phyloP scores from a whole-genome alignment of 2,113 vertebrate species.

The Sander lucioperca region DNA sequence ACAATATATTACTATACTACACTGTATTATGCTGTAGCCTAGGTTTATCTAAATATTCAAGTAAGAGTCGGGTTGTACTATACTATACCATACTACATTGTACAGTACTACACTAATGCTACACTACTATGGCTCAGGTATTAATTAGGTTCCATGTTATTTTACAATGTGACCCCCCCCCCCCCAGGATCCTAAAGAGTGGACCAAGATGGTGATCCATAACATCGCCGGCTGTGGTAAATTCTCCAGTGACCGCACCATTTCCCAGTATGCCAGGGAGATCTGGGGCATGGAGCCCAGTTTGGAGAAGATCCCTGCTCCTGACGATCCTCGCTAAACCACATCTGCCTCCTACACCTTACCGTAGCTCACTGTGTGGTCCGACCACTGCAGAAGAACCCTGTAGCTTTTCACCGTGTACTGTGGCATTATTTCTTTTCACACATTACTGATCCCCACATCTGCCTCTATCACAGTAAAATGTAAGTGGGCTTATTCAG shows the following conservation, averaged over 20 bases:
- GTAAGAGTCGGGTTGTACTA: too few relatives aligned
- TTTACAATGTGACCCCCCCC: not conserved
- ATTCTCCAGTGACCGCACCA: slow-evolving; percentile 95
- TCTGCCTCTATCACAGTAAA: not conserved
- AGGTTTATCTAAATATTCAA: not conserved
- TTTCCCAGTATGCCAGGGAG: slow-evolving; percentile 90
- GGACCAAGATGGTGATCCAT: slow-evolving; percentile 91
- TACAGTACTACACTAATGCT: not conserved
- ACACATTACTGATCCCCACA: not conserved
- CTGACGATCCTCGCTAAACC: slow-evolving; percentile 82
- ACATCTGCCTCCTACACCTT: not conserved
- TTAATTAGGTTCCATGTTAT: not conserved
- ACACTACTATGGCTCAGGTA: not conserved
- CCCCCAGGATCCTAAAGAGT: slow-evolving; percentile 89
- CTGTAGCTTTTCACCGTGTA: slow-evolving; percentile 56
- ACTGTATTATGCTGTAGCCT: not conserved
- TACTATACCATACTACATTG: not conserved
- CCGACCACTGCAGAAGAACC: not conserved
- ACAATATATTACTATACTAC: not conserved
- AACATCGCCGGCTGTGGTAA: slow-evolving; percentile 93
- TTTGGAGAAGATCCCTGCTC: slow-evolving; percentile 88
- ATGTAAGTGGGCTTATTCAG: not conserved
- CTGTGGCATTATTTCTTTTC: slow-evolving; percentile 45
- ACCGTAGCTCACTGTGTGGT: slow-evolving; percentile 18
- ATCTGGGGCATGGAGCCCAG: slow-evolving; percentile 93